Evolutionary conservation across 2,113 vertebrate genomes (phyloP).

Genomic region (Catagonus wagneri): DNA sequence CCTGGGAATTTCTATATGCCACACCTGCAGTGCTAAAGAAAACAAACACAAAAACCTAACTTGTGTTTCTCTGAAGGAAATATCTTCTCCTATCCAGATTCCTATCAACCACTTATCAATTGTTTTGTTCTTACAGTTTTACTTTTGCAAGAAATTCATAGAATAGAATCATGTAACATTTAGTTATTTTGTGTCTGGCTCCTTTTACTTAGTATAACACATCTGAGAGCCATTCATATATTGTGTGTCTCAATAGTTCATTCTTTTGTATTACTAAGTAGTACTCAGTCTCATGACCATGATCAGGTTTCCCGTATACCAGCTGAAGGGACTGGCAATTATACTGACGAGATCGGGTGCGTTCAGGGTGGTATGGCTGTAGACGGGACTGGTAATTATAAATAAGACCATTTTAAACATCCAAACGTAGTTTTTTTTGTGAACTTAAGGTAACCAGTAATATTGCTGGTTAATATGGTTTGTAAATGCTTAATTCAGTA

Average conservation of each 20-base stretch:
- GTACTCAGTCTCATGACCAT: neutral
- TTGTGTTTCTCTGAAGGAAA: neutral
- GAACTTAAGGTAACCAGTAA: neutral
- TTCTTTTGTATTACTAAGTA: neutral
- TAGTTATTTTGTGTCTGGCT: neutral
- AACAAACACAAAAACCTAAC: no score
- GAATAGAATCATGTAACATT: neutral
- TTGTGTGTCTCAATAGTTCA: neutral
- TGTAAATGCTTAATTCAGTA: neutral
- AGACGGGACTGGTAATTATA: no score
- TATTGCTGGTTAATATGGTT: neutral
- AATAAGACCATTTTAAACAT: neutral
- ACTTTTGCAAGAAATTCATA: neutral
- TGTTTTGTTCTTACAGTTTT: neutral
- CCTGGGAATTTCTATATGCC: no score
- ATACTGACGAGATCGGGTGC: no score
- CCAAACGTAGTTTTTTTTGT: neutral
- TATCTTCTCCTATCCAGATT: neutral
- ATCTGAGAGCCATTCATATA: neutral
- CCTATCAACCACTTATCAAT: neutral
- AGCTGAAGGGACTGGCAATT: neutral
- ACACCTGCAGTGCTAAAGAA: no score
- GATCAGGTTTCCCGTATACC: rapidly evolving
- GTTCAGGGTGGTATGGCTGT: no score
- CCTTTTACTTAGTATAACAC: neutral